Conservation (phyloP, 2,113 vertebrate species). For the Barbus barbus region DNA sequence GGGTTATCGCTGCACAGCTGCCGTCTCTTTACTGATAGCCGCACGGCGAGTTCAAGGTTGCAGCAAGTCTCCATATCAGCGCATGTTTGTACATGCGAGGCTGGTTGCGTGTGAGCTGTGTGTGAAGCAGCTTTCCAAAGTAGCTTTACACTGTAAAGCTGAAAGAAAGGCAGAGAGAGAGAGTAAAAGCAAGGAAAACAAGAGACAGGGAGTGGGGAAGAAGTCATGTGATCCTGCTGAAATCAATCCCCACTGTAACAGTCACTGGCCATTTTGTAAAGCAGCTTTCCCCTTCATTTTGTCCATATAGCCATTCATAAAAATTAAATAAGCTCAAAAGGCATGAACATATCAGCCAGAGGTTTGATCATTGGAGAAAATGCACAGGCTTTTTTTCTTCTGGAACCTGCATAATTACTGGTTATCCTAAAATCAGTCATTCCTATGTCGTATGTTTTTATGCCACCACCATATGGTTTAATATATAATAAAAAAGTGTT, state of each 20-base stretch:
- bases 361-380: background rate
- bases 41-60: conserved; percentile 70
- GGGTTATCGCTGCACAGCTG: conserved; percentile 44
- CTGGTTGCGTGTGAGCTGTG: conserved; percentile 57
- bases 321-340: background rate
- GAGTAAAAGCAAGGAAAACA: conserved; percentile 44
- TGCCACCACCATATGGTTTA: no score
- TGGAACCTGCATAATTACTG: no score
- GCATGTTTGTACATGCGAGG: conserved; percentile 66
- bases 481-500: no score
- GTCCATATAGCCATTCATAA: background rate
- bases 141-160: conserved; percentile 66
- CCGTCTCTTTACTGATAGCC: conserved; percentile 50
- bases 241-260: background rate
- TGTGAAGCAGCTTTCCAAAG: conserved; percentile 58
- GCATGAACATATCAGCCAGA: background rate
- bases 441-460: background rate
- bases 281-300: background rate
- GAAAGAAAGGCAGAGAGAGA: conserved; percentile 30
- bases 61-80: conserved; percentile 44
- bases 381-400: background rate
- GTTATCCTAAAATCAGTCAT: background rate
- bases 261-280: background rate
- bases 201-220: background rate
- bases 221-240: conserved; percentile 15